Evolutionary conservation across 2,797 vertebrate species (phyloP).

Genomic region (Podarcis lilfordi): DNA sequence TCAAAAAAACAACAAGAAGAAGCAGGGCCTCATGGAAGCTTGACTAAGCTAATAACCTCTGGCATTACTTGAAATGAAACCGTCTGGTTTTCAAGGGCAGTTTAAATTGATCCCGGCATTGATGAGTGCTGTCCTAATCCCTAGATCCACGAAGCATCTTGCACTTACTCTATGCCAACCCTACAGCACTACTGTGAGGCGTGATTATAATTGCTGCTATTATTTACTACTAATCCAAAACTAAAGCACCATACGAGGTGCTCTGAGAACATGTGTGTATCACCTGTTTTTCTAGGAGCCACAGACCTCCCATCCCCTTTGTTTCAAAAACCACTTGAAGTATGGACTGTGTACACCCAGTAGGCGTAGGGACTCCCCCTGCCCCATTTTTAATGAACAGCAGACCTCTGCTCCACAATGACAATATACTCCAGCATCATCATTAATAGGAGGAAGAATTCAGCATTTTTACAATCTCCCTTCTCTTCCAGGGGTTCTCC

Average conservation of each 20-base stretch:
- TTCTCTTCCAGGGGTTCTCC: no score
- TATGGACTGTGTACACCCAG: no score
- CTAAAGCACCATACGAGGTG: not conserved
- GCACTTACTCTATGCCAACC: slow-evolving; percentile 28
- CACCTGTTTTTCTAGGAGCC: not conserved
- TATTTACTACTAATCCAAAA: not conserved
- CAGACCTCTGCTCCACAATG: no score
- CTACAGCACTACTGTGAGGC: slow-evolving; percentile 14
- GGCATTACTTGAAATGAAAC: slow-evolving; percentile 41
- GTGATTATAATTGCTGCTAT: not conserved
- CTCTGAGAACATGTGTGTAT: not conserved
- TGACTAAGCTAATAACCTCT: slow-evolving; percentile 40
- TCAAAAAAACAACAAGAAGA: slow-evolving; percentile 38
- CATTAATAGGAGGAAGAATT: not conserved
- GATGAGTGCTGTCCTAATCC: not conserved
- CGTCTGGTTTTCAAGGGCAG: slow-evolving; percentile 37
- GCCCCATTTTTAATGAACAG: no score
- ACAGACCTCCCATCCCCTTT: not conserved
- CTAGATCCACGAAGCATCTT: slow-evolving; percentile 21
- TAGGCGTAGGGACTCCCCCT: no score
- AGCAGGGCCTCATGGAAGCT: slow-evolving; percentile 14
- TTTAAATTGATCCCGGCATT: slow-evolving; percentile 52
- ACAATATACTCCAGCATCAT: not conserved
- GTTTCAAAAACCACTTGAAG: not conserved
- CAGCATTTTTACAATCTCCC: no score